Percentiles rank a stretch among this genome's conserved stretches.
Evolutionary conservation across 2,888 invertebrate species (phyloP).

Genomic region (Lepidocyrtinus sp.): DNA sequence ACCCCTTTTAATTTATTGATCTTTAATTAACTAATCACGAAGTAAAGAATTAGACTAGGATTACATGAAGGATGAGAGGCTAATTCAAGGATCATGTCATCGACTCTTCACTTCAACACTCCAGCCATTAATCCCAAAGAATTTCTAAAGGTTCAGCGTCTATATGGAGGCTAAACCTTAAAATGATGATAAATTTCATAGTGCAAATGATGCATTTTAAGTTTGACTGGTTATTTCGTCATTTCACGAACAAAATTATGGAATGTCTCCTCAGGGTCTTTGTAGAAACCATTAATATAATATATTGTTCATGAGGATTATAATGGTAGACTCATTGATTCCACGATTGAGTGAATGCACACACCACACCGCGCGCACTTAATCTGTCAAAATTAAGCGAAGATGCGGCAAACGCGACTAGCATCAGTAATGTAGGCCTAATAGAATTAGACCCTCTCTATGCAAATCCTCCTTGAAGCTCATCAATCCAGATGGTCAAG

Average conservation of each 20-base stretch:
- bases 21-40: slow-evolving; percentile 1
- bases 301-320: slow-evolving; percentile 8
- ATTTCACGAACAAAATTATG: not conserved
- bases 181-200: slow-evolving; percentile 7
- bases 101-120: not conserved
- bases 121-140: not conserved
- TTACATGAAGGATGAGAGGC: not conserved
- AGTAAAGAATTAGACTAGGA: not conserved
- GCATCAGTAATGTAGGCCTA: not conserved
- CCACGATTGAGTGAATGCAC: not conserved
- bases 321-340: slow-evolving; percentile 14
- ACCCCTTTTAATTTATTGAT: not conserved
- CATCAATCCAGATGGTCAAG: slow-evolving; percentile 9
- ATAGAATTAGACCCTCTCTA: not conserved
- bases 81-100: not conserved
- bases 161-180: not conserved
- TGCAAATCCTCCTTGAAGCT: slow-evolving; percentile 19
- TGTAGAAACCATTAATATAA: slow-evolving; percentile 9
- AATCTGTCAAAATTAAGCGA: not conserved
- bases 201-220: not conserved
- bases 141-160: not conserved
- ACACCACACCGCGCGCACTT: not conserved
- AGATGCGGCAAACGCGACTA: not conserved
- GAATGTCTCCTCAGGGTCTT: slow-evolving; percentile 22
- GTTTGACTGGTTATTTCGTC: not conserved